These are phyloP conservation scores for Julus scanicus DNA, from an alignment of 2,888 invertebrate genomes.

Conservation along the genomic window DNA sequence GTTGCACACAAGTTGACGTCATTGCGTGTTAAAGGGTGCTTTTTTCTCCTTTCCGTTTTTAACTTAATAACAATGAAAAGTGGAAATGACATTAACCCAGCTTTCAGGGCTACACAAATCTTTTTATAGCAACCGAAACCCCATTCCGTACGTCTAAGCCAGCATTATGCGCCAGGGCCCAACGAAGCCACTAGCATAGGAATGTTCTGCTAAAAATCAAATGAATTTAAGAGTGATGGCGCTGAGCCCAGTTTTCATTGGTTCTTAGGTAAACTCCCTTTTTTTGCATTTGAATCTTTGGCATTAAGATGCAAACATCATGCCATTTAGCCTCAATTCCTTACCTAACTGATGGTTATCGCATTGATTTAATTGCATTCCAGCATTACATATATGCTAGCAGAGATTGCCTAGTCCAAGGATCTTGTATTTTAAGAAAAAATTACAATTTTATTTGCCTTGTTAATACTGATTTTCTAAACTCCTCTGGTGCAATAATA, in stretches of 20 bases:
- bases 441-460: neutral
- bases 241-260: neutral
- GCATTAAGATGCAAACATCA: neutral
- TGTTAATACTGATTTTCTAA: neutral
- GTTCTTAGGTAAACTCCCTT: neutral
- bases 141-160: neutral
- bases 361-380: neutral
- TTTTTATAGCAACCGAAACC: constrained; percentile 8
- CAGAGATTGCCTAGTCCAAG: neutral
- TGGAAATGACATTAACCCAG: constrained; percentile 5
- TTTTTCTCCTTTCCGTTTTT: constrained; percentile 4
- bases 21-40: neutral
- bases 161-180: neutral
- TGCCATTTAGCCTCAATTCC: neutral
- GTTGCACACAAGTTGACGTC: neutral
- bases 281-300: neutral
- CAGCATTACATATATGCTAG: neutral
- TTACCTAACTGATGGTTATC: neutral
- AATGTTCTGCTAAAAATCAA: constrained; percentile 30
- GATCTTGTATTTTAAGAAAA: neutral
- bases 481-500: too few species aligned
- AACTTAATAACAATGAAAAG: constrained; percentile 23
- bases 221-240: neutral
- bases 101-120: constrained; percentile 18
- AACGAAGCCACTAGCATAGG: neutral